These are phyloP conservation scores for Diarsia rubi DNA, from an alignment of 2,888 invertebrate genomes.

Conservation along the genomic window DNA sequence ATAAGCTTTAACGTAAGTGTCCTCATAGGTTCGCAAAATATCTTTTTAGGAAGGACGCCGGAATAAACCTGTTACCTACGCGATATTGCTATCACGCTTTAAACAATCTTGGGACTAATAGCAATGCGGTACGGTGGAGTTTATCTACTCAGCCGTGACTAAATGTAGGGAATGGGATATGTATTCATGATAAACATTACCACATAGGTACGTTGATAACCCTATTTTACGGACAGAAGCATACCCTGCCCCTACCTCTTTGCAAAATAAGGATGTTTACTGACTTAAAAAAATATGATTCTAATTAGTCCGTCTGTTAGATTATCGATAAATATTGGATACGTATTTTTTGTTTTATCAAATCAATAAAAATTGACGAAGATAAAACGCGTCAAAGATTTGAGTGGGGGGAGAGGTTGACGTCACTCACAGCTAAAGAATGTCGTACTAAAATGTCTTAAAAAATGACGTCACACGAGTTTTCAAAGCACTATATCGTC, in stretches of 20 bases:
- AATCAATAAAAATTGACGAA: too few species aligned
- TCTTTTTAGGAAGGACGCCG: constrained; percentile 17
- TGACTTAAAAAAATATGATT: too few species aligned
- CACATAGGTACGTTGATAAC: not conserved
- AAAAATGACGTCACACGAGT: too few species aligned
- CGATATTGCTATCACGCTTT: not conserved
- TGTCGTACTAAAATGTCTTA: too few species aligned
- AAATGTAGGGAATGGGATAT: not conserved
- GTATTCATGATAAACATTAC: not conserved
- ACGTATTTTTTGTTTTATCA: too few species aligned
- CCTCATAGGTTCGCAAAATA: constrained; percentile 23
- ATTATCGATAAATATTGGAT: too few species aligned
- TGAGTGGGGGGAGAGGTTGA: too few species aligned
- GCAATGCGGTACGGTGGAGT: not conserved
- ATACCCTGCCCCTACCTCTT: not conserved
- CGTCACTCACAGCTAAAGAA: too few species aligned
- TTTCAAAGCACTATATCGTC: too few species aligned
- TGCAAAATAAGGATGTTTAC: too few species aligned
- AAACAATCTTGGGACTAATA: constrained; percentile 8
- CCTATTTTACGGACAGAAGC: not conserved
- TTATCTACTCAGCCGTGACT: not conserved
- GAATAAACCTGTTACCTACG: constrained; percentile 35
- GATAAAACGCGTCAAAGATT: too few species aligned
- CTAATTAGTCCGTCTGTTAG: too few species aligned
- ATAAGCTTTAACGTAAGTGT: constrained; percentile 19